Base-by-base conservation (phyloP, 2,113 vertebrate genomes). In the Myxocyprinus asiaticus region DNA sequence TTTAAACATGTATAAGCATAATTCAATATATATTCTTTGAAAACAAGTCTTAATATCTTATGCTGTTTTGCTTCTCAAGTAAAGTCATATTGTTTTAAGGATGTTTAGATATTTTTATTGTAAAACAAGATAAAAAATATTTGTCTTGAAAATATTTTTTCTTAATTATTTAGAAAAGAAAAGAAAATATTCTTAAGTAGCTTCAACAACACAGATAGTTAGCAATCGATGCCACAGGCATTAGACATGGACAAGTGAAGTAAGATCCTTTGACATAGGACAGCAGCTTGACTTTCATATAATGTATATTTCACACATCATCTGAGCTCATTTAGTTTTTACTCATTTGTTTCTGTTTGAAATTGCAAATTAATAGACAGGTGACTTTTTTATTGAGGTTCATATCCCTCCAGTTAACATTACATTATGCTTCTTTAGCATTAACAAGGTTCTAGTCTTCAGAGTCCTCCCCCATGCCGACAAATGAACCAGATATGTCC, bases 351-450 rank as follows among this genome's bases (percentile, higher is more conserved):
- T 77, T 69, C 76, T 77, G 67, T 67, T 74, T 55, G n/a, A 53
- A 44, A 17, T 43, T 50, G 72, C 42, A 77, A 85, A 86, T 83
- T 44, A 83, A 81, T 79, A 81, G 69, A 78, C 75, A 51, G 64
- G 22, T 79, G 76, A 58, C 51, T 76, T 62, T 66, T 76, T 44
- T 67, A 43, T 59, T 51, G 15, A 9, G 14, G 73, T 81, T 83
- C 53, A 79, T 73, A 79, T 50, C 82, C 71, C 80, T 62, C 51
- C 43, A 33, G 64, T 80, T 84, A 86, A 84, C 65, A 73, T 47
- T 47, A 47, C 43, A 61, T 47, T 61, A 44, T 58, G 50, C 51
- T 78, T 77, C 56, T 76, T 74, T 69, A 56, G 67, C 59, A 69
- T 69, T 80, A 80, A 59, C 55, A 59, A 47, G 55, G 55, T 59